Base-by-base conservation (phyloP, 2,797 vertebrate species). In the Sitta carolinensis region DNA sequence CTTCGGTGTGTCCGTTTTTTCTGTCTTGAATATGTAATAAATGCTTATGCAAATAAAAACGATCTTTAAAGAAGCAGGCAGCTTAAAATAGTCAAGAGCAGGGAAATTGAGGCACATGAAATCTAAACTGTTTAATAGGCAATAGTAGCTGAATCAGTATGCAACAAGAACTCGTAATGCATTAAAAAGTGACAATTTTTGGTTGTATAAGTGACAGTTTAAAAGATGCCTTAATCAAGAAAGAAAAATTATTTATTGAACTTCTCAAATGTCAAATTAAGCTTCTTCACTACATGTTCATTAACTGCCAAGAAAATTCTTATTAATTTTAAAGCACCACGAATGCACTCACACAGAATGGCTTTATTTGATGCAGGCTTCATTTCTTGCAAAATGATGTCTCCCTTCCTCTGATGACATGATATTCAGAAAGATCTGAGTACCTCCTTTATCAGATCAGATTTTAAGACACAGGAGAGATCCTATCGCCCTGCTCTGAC, bases 231-330 rank as follows among this genome's bases (percentile, higher is more conserved):
- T 94, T 95, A 94, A 89, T 90, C 78, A 89, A 87, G 81, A 85
- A 52, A 57, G 38, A 68, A 73, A 40, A 62, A 75, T 63, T 74
- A 82, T 84, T 96, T 92, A 79, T 64, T 52, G 72, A 73, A 83
- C 62, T 92, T 84, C 55, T 80, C 86, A 91, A 94, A 89, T 93
- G 84, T 82, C 92, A 85, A 62, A 74, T 92, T 91, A 79, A 64
- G 58, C n/a, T 34, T 59, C 88, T 84, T 75, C 81, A 69, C 89
- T 86, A 95, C 66, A 90, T 5, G 30, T 59, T 83, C 72, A 83
- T 81, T 96, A 95, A 87, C 69, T 79, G 73, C 45, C 76, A 88
- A 34, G 52, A 84, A 87, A 92, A 94, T 59, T 68, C 83, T 43
- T 68, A 72, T 34, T 84, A 68, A 89, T 64, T 87, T 82, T 83